Evolutionary conservation across 1,140 invertebrate genomes (phyloP), one percentile per base, ranked within the genome.

Genomic region (Meloidogyne floridensis): DNA sequence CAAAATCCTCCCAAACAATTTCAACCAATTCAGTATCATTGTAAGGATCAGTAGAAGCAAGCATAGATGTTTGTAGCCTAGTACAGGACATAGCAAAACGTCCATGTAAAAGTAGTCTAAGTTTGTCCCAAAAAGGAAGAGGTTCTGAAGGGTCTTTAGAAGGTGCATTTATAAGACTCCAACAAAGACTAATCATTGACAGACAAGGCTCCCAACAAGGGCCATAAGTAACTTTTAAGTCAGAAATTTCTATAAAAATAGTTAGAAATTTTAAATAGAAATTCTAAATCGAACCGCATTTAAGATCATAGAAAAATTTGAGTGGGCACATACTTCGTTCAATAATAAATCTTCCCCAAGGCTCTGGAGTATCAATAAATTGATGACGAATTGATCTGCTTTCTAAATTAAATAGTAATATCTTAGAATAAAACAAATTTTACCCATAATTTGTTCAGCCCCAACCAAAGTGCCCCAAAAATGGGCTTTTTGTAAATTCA

Each of bases 161-260:
- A 0, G 95, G 95, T 56, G 95, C 89, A 94, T 95, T 92, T 94
- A 96, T 87, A 91, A 93, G 92, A 91, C 93, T 91, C 90, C 91
- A 88, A 93, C 94, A 94, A 15, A 97, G 91, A 90, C 96, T 97
- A 86, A 95, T 96, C 88, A 98, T 96, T 0, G 96, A 95, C 84
- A 98, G 94, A 0, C 97, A 95, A 0, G 97, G 96, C 88, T 99
- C 97, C 97, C 97, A 99, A 91, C 96, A 98, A 0, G 96, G 95
- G 0, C 97, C 97, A 91, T 98, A 98, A 0, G 96, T 95, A 88
- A 96, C 95, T 87, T 94, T 94, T 85, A 94, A 95, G 83, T 94
- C 93, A 75, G 95, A 93, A 82, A 96, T 93, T 87, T 96, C 95
- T 92, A 76, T 42, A 86, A 72, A 42, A 47, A 7, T n/a, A 32